Evolutionary conservation across 2,113 vertebrate species (phyloP).

Genomic region (Tachuris rubrigastra): DNA sequence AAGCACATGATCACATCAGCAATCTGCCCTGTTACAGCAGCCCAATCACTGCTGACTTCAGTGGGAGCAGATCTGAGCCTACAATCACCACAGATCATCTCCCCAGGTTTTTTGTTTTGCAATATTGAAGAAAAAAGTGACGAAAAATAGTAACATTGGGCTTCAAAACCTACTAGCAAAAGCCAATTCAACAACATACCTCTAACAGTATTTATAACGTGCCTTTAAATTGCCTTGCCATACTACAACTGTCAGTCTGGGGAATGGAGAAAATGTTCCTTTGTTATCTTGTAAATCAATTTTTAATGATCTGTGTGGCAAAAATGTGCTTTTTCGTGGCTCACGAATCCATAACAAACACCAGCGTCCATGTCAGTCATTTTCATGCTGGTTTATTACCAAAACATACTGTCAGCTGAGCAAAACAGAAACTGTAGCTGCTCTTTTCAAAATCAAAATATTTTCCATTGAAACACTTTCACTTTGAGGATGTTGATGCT

Average conservation of each 20-base stretch:
- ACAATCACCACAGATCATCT: not conserved
- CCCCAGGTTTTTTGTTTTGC: not conserved
- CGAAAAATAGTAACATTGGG: rapidly evolving
- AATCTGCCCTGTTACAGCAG: too few species aligned
- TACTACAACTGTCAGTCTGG: not conserved
- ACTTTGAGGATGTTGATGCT: not conserved
- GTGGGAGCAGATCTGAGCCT: not conserved
- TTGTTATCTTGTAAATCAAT: not conserved
- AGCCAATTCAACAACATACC: not conserved
- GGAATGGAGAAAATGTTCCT: not conserved
- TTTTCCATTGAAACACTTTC: not conserved
- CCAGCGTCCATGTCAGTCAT: rapidly evolving
- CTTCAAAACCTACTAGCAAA: not conserved
- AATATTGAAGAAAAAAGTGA: not conserved
- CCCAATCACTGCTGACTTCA: not conserved
- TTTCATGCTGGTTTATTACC: not conserved
- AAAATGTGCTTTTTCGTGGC: not conserved
- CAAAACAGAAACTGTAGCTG: not conserved
- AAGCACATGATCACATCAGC: not conserved
- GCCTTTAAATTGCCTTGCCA: not conserved
- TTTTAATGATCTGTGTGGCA: not conserved
- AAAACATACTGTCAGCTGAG: not conserved
- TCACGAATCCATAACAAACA: not conserved
- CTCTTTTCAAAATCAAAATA: not conserved
- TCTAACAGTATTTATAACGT: rapidly evolving